Evolutionary conservation across 2,797 vertebrate species (phyloP).

Genomic region (Orestias chungarensis): DNA sequence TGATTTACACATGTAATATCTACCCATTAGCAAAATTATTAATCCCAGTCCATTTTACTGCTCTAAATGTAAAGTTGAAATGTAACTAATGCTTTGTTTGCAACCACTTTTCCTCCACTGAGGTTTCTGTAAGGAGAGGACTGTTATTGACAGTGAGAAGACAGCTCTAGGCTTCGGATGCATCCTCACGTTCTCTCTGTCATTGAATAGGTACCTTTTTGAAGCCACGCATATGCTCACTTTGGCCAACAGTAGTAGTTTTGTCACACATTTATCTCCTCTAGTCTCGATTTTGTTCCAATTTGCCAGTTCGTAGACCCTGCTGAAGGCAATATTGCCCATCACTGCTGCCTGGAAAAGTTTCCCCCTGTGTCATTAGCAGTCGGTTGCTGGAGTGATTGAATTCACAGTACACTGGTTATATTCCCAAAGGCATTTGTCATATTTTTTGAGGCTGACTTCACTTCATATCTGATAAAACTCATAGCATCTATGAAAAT

Average conservation of each 20-base stretch:
- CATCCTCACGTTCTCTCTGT: neutral
- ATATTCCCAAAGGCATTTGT: constrained; percentile 71
- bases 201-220: constrained; percentile 23
- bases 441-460: constrained; percentile 69
- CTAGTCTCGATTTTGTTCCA: constrained; percentile 61
- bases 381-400: constrained; percentile 72
- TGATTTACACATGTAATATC: no score
- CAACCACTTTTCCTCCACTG: no score
- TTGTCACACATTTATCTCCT: constrained; percentile 60
- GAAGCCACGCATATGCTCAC: constrained; percentile 14
- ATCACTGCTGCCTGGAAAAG: constrained; percentile 60
- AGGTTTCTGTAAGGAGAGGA: no score
- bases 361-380: constrained; percentile 72
- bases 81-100: no score
- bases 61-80: no score
- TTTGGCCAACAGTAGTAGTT: constrained; percentile 29
- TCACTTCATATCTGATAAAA: constrained; percentile 73
- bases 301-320: constrained; percentile 61
- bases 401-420: constrained; percentile 75
- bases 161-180: constrained; percentile 16
- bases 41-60: no score
- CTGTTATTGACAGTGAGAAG: constrained; percentile 33
- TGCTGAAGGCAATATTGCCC: constrained; percentile 68
- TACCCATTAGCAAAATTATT: no score
- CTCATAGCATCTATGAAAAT: constrained; percentile 49